A percentile compares a stretch with the other conserved stretches of the same genome.
Evolutionary conservation across 2,113 vertebrate species (phyloP).

Genomic region (Ammodytes dubius): DNA sequence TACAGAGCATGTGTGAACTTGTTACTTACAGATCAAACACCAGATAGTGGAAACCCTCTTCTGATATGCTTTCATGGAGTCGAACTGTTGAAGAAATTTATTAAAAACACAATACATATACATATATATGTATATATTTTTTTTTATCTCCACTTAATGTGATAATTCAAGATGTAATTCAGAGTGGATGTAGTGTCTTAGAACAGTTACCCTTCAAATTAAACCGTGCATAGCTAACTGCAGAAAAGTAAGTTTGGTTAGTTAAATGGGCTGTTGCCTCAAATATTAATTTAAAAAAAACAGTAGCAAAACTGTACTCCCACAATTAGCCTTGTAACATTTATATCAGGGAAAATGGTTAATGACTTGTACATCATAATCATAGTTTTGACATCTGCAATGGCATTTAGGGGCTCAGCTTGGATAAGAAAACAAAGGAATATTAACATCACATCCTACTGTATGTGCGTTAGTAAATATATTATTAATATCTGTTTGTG

Average conservation of each 20-base stretch:
- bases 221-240: background rate
- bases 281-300: background rate
- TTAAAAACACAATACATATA: conserved; percentile 6
- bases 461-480: background rate
- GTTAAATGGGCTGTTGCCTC: background rate
- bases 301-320: background rate
- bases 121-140: no score
- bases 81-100: conserved; percentile 64
- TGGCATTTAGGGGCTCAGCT: background rate
- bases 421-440: background rate
- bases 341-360: background rate
- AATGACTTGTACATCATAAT: background rate
- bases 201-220: background rate
- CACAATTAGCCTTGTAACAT: background rate
- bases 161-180: background rate
- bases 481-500: background rate
- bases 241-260: background rate
- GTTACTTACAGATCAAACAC: conserved; percentile 84
- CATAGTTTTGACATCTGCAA: background rate
- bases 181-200: background rate
- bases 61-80: conserved; percentile 84
- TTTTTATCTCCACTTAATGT: background rate
- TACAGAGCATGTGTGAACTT: background rate
- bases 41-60: conserved; percentile 84
- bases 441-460: background rate